A percentile compares a stretch with the other conserved stretches of the same genome.
Conservation (phyloP, 2,113 vertebrate genomes). For the Marmota flaviventris region DNA sequence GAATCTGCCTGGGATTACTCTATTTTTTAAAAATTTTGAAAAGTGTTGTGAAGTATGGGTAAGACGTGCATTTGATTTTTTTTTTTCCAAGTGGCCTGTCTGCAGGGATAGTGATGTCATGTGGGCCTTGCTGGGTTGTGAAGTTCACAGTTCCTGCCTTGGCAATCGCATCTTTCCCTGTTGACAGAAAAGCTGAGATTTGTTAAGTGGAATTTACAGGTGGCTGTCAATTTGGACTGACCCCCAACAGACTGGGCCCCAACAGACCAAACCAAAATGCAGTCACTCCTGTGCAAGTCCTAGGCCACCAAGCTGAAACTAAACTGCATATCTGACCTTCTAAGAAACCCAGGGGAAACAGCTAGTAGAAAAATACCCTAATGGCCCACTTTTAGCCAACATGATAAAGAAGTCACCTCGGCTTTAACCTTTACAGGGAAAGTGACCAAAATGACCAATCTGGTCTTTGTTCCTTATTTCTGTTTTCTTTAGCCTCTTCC, state of each 20-base stretch:
- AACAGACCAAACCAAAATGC: background rate
- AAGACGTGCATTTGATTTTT: background rate
- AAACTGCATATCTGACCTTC: background rate
- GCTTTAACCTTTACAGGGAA: background rate
- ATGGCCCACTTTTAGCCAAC: background rate
- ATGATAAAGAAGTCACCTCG: background rate
- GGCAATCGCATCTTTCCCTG: fast-evolving
- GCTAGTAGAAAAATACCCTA: background rate
- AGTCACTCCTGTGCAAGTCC: background rate
- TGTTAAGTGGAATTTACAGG: background rate
- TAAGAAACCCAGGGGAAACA: background rate
- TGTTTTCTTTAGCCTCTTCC: background rate
- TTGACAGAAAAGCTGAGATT: background rate
- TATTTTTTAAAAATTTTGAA: background rate
- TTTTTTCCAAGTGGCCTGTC: background rate
- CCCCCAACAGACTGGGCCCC: background rate
- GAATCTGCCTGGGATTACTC: background rate
- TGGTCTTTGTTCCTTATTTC: background rate
- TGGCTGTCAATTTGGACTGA: background rate
- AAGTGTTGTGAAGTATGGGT: background rate
- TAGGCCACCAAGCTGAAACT: background rate
- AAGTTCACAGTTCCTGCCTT: background rate
- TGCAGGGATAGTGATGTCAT: no score
- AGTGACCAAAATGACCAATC: background rate
- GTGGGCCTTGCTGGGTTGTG: background rate